Conservation (phyloP, 1,140 invertebrate species). For the Hylaeus anthracinus region DNA sequence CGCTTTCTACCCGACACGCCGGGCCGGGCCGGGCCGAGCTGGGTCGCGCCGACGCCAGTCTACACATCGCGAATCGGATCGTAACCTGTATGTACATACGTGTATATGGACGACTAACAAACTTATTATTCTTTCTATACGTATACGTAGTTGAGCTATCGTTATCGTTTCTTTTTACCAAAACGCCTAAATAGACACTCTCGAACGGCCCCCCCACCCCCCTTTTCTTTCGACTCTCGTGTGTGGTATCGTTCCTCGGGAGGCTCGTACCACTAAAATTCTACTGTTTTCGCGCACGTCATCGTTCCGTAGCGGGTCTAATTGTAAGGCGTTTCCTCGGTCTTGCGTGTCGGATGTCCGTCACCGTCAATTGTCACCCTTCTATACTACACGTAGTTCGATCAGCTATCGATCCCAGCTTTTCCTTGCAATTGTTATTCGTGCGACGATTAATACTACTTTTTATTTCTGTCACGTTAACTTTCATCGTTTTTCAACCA, state of each 20-base stretch:
- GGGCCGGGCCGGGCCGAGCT: too few species aligned
- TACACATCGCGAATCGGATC: neutral
- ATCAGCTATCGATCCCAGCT: neutral
- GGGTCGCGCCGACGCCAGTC: constrained; percentile 1
- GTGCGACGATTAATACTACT: neutral
- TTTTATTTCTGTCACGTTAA: neutral
- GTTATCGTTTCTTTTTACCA: neutral
- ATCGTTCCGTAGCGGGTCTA: constrained; percentile 67
- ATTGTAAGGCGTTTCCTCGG: constrained; percentile 68
- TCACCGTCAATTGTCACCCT: constrained; percentile 38
- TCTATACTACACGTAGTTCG: neutral
- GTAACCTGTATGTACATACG: too few species aligned
- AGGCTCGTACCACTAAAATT: constrained; percentile 52
- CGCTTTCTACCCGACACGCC: constrained; percentile 5
- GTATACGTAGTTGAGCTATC: neutral
- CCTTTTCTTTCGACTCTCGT: constrained; percentile 30
- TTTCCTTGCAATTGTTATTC: neutral
- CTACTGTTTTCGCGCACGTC: constrained; percentile 53
- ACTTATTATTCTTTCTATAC: neutral
- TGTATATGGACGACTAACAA: too few species aligned
- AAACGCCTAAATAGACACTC: too few species aligned
- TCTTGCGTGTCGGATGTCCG: constrained; percentile 51
- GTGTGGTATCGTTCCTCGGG: constrained; percentile 31
- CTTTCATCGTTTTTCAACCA: neutral
- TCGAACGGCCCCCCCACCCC: neutral